A percentile compares a stretch with the other conserved stretches of the same genome.
Evolutionary conservation across 2,797 vertebrate genomes (phyloP).

Genomic region (Chelidonichthys spinosus): DNA sequence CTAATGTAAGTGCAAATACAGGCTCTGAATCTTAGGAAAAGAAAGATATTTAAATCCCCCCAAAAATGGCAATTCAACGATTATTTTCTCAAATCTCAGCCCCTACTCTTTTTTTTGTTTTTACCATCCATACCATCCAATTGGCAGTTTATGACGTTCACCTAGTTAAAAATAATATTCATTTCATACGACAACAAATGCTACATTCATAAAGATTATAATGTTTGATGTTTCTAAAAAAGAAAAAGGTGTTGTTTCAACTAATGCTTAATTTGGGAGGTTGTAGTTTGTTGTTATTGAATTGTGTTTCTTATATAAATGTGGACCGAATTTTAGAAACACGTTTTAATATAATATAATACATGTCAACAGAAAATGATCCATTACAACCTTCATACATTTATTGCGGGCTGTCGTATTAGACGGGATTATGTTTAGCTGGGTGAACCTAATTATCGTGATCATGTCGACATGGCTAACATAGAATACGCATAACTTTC

Average conservation of each 20-base stretch:
- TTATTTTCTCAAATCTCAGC: background rate
- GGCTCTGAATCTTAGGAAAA: background rate
- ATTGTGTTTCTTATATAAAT: background rate
- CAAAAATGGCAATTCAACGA: too few relatives aligned
- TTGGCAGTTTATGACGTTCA: background rate
- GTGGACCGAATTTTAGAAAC: background rate
- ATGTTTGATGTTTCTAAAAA: too few relatives aligned
- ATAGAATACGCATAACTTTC: background rate
- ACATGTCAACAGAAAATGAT: too few relatives aligned
- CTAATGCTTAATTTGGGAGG: too few relatives aligned
- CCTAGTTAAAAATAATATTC: background rate
- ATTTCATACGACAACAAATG: too few relatives aligned
- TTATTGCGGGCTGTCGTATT: background rate
- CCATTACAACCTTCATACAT: background rate
- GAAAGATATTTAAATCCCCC: background rate
- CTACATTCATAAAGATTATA: too few relatives aligned
- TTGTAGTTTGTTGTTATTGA: too few relatives aligned
- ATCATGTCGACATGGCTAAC: background rate
- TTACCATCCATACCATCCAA: background rate
- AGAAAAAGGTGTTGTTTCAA: too few relatives aligned
- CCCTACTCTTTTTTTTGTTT: background rate
- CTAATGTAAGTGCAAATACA: background rate
- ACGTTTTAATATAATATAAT: background rate
- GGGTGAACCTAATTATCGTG: background rate
- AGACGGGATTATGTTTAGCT: background rate